A percentile compares a stretch with the other conserved stretches of the same genome.
phyloP scores from a whole-genome alignment of 2,797 vertebrate genomes.

The Mallotus villosus region DNA sequence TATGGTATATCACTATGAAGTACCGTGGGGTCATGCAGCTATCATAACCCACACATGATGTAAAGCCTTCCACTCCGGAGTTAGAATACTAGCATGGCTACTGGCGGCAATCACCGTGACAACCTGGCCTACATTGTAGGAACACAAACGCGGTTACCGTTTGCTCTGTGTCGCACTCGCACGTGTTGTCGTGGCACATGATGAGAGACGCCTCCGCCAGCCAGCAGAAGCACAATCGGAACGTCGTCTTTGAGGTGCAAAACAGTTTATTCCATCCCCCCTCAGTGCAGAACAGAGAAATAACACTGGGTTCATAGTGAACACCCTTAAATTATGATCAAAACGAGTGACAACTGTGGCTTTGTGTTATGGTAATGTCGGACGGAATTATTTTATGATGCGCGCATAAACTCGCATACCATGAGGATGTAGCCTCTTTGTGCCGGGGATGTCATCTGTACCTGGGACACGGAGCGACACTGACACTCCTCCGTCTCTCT shows the following conservation, averaged over 20 bases:
- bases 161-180: conserved; percentile 4
- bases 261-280: conserved; percentile 42
- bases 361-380: conserved; percentile 40
- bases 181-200: conserved; percentile 15
- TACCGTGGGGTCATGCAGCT: conserved; percentile 24
- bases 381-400: conserved; percentile 53
- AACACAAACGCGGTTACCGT: conserved; percentile 22
- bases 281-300: conserved; percentile 41
- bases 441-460: conserved; percentile 38
- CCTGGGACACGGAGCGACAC: conserved; percentile 27
- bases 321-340: conserved; percentile 47
- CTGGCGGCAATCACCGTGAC: conserved; percentile 34
- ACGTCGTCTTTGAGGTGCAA: conserved; percentile 57
- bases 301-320: conserved; percentile 40
- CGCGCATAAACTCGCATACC: conserved; percentile 33
- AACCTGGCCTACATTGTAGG: conserved; percentile 22
- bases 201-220: conserved; percentile 27
- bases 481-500: background rate
- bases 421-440: conserved; percentile 29
- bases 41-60: conserved; percentile 22
- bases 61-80: conserved; percentile 39
- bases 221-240: conserved; percentile 16
- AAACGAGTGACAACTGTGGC: conserved; percentile 34
- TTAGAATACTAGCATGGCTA: conserved; percentile 28
- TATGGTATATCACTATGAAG: conserved; percentile 21